Base-by-base conservation (phyloP, 2,888 invertebrate genomes). In the Nezara viridula region DNA sequence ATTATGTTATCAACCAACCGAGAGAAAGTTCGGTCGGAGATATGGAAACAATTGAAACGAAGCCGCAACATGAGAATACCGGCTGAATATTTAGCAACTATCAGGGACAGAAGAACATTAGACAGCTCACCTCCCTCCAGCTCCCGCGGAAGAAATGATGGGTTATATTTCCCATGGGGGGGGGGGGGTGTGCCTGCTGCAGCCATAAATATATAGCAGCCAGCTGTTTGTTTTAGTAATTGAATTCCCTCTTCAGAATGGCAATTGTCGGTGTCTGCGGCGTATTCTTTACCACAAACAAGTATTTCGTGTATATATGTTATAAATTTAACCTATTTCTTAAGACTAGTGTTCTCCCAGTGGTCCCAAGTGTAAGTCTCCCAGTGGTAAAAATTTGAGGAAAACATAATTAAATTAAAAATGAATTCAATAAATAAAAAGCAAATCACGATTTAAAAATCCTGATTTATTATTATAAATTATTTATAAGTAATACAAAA, bases 11-110 rank as follows among this genome's bases (percentile, higher is more conserved):
- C 44, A 44, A 10, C 24, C 24, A 14, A 3, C 27, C 27, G 9
- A 37, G 7, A 7, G 66, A 60, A 60, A 60, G 60, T 60, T n/a
- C 2, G 12, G 2, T 60, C 1, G 19, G 3, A 37, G 1, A 37
- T 27, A 14, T 73, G 66, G 37, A 73, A 73, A 37, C 32, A 73
- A 73, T 37, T 73, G 32, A 73, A 37, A 21, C 16, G 16, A 73
- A 73, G 19, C 66, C 66, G 19, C 32, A 21, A 37, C 32, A 19
- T 1, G 66, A 37, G 32, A 32, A 6, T 55, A 55, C n/a, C 10
- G n/a, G n/a, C n/a, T 73, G 37, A 81, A 81, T 81, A 81, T 81
- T 81, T 81, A 81, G 81, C 81, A n/a, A 44, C 44, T 44, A 81
- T 73, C 44, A 81, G 44, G n/a, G 81, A 81, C 81, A 44, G 40